Conservation (phyloP, 2,797 vertebrate genomes). For the Phylloscopus collybita region DNA sequence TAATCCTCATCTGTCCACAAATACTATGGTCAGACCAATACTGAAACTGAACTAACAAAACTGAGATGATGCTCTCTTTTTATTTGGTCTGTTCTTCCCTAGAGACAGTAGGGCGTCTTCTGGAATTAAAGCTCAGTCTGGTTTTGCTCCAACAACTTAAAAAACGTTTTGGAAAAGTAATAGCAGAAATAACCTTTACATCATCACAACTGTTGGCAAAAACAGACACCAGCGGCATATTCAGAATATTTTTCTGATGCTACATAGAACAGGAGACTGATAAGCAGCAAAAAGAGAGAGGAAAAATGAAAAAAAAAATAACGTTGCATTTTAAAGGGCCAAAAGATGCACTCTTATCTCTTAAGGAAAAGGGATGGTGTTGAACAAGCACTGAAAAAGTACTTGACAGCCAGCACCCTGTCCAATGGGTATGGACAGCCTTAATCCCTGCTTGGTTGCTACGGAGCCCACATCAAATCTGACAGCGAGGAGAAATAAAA, state of each 20-base stretch:
- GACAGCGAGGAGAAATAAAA: background rate
- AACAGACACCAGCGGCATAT: background rate
- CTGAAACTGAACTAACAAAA: background rate
- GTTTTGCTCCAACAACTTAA: background rate
- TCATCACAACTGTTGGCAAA: constrained; percentile 30
- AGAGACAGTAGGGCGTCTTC: background rate
- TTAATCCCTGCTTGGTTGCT: background rate
- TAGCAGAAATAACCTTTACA: background rate
- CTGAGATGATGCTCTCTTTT: background rate
- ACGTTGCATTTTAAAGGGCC: background rate
- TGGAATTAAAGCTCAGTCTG: background rate
- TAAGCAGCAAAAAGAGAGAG: background rate
- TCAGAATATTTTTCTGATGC: background rate
- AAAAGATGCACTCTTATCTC: background rate
- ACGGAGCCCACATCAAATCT: background rate
- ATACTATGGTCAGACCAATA: background rate
- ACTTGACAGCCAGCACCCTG: background rate
- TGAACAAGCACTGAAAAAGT: background rate
- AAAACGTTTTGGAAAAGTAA: background rate
- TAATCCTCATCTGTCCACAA: background rate
- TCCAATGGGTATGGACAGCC: background rate
- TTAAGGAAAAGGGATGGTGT: background rate
- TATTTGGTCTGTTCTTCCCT: background rate
- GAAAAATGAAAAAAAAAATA: background rate
- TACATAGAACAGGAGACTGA: background rate